These are phyloP conservation scores for Blastomussa wellsi DNA, from an alignment of 92 coral and sea anemone genomes.

Conservation along the genomic window DNA sequence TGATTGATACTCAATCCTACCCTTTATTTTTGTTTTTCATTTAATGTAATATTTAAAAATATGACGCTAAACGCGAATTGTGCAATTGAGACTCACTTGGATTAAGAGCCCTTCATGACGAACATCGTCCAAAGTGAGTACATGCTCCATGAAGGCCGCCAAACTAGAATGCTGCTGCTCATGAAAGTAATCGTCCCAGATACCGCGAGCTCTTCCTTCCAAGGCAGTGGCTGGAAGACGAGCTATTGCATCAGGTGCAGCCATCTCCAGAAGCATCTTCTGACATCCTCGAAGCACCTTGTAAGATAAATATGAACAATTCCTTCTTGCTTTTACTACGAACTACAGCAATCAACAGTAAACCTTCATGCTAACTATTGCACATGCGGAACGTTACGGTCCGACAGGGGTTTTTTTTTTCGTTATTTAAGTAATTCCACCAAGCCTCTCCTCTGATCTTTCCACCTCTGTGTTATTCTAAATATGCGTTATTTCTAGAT, in stretches of 20 bases:
- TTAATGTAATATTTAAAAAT: too few relatives aligned
- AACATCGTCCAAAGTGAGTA: slow-evolving; percentile 20
- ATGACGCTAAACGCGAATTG: too few relatives aligned
- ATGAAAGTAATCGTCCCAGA: slow-evolving; percentile 59
- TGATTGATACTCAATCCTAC: too few relatives aligned
- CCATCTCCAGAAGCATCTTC: slow-evolving; percentile 68
- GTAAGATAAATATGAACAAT: not conserved
- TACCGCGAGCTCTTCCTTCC: slow-evolving; percentile 43
- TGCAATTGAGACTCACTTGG: slow-evolving; percentile 34
- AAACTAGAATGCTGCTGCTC: slow-evolving; percentile 79
- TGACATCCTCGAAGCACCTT: slow-evolving; percentile 59
- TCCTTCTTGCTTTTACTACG: not conserved
- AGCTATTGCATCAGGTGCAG: slow-evolving; percentile 85
- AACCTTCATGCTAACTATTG: too few relatives aligned
- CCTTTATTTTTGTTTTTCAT: too few relatives aligned
- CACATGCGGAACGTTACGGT: too few relatives aligned
- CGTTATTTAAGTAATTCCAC: too few relatives aligned
- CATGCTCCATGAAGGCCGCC: slow-evolving; percentile 45
- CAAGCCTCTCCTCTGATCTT: too few relatives aligned
- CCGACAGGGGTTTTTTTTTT: too few relatives aligned
- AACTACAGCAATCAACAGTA: too few relatives aligned
- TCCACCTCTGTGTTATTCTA: too few relatives aligned
- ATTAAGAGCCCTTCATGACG: slow-evolving; percentile 56
- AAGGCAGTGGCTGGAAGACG: slow-evolving; percentile 65
- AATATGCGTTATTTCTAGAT: too few relatives aligned